phyloP scores from a whole-genome alignment of 1,140 invertebrate species.

The Daktulosphaira vitifoliae region DNA sequence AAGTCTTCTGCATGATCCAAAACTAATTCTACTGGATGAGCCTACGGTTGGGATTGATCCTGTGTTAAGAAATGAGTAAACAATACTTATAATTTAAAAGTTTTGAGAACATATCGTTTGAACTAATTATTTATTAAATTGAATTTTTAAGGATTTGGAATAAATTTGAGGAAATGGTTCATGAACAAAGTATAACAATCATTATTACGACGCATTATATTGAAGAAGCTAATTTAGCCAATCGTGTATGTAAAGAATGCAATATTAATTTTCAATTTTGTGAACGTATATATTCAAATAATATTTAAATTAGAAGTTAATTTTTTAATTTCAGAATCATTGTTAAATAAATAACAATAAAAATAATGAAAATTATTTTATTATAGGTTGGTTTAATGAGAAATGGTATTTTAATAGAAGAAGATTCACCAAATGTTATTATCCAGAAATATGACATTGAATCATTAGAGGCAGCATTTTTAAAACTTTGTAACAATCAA shows the following conservation, averaged over 20 bases:
- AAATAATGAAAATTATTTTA: too few species aligned
- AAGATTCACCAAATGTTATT: slow-evolving; percentile 44
- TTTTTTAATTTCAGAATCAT: not conserved
- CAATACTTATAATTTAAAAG: too few species aligned
- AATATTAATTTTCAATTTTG: too few species aligned
- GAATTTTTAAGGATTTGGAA: slow-evolving; percentile 68
- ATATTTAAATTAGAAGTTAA: too few species aligned
- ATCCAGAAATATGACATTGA: slow-evolving; percentile 44
- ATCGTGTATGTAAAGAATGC: slow-evolving; percentile 63
- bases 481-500: slow-evolving; percentile 45
- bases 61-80: slow-evolving; percentile 61
- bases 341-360: too few species aligned
- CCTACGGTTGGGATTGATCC: slow-evolving; percentile 86
- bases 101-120: too few species aligned
- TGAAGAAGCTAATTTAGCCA: slow-evolving; percentile 76
- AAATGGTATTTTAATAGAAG: slow-evolving; percentile 10
- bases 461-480: slow-evolving; percentile 54
- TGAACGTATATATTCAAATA: too few species aligned
- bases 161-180: slow-evolving; percentile 67
- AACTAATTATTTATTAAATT: too few species aligned
- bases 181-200: slow-evolving; percentile 55
- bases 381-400: slow-evolving; percentile 22
- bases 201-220: slow-evolving; percentile 94
- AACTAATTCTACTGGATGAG: slow-evolving; percentile 81
- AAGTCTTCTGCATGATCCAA: slow-evolving; percentile 73